phyloP scores from a whole-genome alignment of 2,113 vertebrate genomes.

The Podarcis cretensis region DNA sequence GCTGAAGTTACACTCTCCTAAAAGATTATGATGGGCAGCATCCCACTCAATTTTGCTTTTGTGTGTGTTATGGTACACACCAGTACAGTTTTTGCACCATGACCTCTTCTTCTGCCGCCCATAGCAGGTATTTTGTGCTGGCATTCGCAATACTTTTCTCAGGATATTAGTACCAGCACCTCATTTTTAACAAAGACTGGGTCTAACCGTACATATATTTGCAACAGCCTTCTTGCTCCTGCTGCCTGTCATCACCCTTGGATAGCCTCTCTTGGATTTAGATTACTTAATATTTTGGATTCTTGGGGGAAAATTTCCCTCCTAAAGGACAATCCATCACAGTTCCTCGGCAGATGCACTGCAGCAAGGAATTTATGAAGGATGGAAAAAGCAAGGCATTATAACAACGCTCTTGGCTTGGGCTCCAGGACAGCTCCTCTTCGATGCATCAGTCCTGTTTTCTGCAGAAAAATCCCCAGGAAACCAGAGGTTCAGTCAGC shows the following conservation, averaged over 20 bases:
- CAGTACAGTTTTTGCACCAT: too few species aligned
- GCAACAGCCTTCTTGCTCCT: not conserved
- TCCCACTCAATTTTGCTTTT: too few species aligned
- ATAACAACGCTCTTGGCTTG: not conserved
- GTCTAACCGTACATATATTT: too few species aligned
- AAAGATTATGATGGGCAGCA: too few species aligned
- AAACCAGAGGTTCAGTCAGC: not conserved
- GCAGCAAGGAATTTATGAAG: not conserved
- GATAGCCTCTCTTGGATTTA: not conserved
- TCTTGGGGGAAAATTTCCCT: too few species aligned
- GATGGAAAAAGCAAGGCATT: not conserved
- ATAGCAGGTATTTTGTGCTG: too few species aligned
- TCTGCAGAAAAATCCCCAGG: not conserved
- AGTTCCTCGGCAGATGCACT: rapidly evolving
- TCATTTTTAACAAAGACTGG: too few species aligned
- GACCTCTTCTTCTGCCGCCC: too few species aligned
- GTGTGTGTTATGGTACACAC: too few species aligned
- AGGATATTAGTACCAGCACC: too few species aligned
- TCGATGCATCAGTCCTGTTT: not conserved
- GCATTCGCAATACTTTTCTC: too few species aligned
- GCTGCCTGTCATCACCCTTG: not conserved
- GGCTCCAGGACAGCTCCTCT: slow-evolving; percentile 8
- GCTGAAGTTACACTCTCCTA: too few species aligned
- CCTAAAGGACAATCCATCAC: not conserved
- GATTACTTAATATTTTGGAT: not conserved